These are phyloP conservation scores for Drosophila eugracilis DNA, from an alignment of 1,140 invertebrate genomes.

Conservation along the genomic window DNA sequence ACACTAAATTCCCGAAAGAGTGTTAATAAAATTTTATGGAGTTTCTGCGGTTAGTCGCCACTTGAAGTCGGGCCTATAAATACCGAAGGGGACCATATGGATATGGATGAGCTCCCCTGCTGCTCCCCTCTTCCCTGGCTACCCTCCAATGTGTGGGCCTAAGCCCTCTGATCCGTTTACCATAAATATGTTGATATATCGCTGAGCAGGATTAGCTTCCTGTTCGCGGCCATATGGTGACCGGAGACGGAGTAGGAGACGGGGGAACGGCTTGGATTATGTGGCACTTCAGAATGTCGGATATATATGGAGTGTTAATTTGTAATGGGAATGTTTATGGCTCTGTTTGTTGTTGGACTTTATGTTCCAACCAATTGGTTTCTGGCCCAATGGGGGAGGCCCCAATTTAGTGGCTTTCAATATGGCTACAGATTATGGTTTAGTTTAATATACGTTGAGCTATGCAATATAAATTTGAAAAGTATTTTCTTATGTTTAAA, in stretches of 20 bases:
- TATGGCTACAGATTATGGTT: slow-evolving; percentile 28
- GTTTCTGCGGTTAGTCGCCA: slow-evolving; percentile 15
- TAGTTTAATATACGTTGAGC: neutral
- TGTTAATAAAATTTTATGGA: slow-evolving; percentile 72
- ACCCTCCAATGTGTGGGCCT: slow-evolving; percentile 25
- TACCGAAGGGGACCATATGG: slow-evolving; percentile 58
- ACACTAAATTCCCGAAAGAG: slow-evolving; percentile 44
- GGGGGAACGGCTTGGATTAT: slow-evolving; percentile 23
- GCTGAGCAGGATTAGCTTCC: slow-evolving; percentile 82
- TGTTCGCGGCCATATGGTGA: slow-evolving; percentile 77
- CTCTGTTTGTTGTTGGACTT: slow-evolving; percentile 59
- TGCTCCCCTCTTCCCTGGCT: neutral
- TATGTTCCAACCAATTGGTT: slow-evolving; percentile 62
- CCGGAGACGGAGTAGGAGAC: neutral
- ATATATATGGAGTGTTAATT: slow-evolving; percentile 80
- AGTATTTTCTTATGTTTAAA: neutral
- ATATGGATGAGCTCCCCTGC: neutral
- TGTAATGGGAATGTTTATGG: slow-evolving; percentile 71
- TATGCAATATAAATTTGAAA: no score
- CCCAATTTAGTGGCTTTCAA: neutral
- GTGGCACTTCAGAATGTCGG: slow-evolving; percentile 51
- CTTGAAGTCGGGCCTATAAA: slow-evolving; percentile 32
- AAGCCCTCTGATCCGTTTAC: slow-evolving; percentile 79
- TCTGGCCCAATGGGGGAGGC: neutral
- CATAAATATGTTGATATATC: slow-evolving; percentile 84